Evolutionary conservation across 2,113 vertebrate genomes (phyloP).

Genomic region (Andinoacara biseriatus): DNA sequence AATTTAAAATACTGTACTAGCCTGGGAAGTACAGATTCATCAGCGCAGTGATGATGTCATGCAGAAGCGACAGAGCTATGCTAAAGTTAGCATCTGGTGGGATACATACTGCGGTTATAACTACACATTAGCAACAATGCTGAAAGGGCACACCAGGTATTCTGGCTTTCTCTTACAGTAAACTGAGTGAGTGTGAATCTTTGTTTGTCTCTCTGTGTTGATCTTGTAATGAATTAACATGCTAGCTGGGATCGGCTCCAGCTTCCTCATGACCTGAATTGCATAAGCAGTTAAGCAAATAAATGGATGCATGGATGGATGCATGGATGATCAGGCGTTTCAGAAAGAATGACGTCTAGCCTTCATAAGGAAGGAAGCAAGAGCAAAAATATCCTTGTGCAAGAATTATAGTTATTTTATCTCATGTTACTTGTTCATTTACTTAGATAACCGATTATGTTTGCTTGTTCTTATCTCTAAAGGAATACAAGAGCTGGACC

Average conservation of each 20-base stretch:
- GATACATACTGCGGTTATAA: too few relatives aligned
- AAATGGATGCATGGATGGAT: background rate
- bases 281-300: background rate
- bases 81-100: too few relatives aligned
- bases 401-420: slow-evolving; percentile 1
- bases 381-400: background rate
- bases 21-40: too few relatives aligned
- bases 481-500: slow-evolving; percentile 82
- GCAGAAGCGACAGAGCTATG: too few relatives aligned
- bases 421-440: background rate
- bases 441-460: background rate
- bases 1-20: too few relatives aligned
- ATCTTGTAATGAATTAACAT: background rate
- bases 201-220: background rate
- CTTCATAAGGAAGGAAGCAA: background rate
- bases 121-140: background rate
- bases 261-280: background rate
- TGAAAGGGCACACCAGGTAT: background rate
- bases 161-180: background rate
- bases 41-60: too few relatives aligned
- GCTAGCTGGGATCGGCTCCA: background rate
- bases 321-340: background rate
- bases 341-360: background rate
- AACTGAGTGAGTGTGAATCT: background rate
- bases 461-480: slow-evolving; percentile 4